Base-by-base conservation (phyloP, 2,888 invertebrate species). In the Hybos culiciformis region DNA sequence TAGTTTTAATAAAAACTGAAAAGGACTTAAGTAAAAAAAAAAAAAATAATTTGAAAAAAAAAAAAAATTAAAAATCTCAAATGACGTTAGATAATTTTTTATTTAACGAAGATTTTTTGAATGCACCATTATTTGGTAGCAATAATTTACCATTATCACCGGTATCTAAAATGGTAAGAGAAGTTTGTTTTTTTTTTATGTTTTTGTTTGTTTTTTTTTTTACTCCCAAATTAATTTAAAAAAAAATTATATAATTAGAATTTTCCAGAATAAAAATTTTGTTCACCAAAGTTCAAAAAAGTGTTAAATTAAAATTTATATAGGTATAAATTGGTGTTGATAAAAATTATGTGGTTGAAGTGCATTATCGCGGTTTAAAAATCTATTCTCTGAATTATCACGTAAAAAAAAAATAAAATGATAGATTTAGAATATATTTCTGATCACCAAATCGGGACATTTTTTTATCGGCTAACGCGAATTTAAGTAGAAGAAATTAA, bases 91-190 rank as follows among this genome's bases (percentile, higher is more conserved):
- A 62, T 48, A 62, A 48, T 52, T 62, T 58, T 42, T 54, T 62
- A 42, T 62, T 61, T 47, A 55, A 53, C 39, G 63, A 62, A 48
- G 62, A 62, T 41, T 62, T 60, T 50, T 51, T 56, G 42, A 56
- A 52, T 52, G 44, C 62, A 48, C 55, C 56, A 32, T 63, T 62
- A 41, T 8, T 19, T 8, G 14, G 21, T 36, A 19, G 36, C 14
- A 43, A 42, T 26, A 63, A 54, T 45, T 60, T 60, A 55, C 63
- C 62, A 48, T 51, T 64, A 37, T 64, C 65, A 47, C 64, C 66
- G 26, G 55, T 63, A 50, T 63, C 66, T 37, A 66, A 66, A 64
- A 54, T 59, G 64, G 64, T 66, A 62, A 65, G 66, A 20, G 11
- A 3, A 5, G 17, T 32, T 14, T 3, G 4, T 36, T 20, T 20